Conservation (phyloP, 2,888 invertebrate genomes). For the Gerris lacustris region DNA sequence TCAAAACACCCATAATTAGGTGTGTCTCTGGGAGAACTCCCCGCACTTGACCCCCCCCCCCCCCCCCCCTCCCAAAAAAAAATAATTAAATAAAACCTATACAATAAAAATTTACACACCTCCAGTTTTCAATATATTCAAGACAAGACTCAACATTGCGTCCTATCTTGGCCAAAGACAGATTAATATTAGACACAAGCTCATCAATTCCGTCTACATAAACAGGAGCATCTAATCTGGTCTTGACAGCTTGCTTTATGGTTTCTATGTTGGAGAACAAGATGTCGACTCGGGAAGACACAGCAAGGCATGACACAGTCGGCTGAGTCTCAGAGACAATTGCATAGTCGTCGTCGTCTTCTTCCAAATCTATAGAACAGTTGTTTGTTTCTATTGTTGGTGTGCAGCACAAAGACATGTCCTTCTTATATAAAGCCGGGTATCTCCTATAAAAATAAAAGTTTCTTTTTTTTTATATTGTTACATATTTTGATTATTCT, state of each 20-base stretch:
- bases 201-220: neutral
- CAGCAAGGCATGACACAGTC: neutral
- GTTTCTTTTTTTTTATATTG: neutral
- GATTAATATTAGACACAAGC: neutral
- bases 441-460: neutral
- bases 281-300: neutral
- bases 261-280: neutral
- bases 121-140: neutral
- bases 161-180: neutral
- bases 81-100: too few species aligned
- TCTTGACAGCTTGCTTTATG: neutral
- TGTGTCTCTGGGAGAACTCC: too few species aligned
- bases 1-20: too few species aligned
- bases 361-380: neutral
- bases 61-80: too few species aligned
- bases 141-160: neutral
- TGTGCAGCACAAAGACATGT: neutral
- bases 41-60: too few species aligned
- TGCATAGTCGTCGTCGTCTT: neutral
- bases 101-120: neutral
- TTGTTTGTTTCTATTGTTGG: neutral
- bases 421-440: neutral
- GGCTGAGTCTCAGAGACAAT: neutral
- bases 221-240: neutral
- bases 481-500: too few species aligned